Percentiles rank a stretch among this genome's conserved stretches.
phyloP scores from a whole-genome alignment of 92 coral and sea anemone species.

The Virgularia gustaviana region DNA sequence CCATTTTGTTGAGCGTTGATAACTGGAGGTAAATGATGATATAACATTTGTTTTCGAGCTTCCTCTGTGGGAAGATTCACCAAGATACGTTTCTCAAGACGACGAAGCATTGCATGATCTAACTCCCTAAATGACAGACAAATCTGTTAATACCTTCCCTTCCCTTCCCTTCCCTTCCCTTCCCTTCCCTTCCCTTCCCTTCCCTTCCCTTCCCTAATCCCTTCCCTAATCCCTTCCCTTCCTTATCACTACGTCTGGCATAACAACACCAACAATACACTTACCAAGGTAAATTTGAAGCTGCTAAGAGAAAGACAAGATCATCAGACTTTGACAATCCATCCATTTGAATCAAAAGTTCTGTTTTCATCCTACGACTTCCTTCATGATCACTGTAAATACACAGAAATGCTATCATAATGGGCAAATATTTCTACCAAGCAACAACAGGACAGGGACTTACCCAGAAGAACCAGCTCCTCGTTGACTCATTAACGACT shows the following conservation, averaged over 20 bases:
- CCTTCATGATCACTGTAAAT: slow-evolving; percentile 71
- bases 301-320: slow-evolving; percentile 88
- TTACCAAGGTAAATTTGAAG: slow-evolving; percentile 94
- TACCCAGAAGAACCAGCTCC: slow-evolving; percentile 92
- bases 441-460: background rate
- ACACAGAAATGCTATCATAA: background rate
- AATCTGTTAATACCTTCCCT: too few relatives aligned
- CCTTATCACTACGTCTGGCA: too few relatives aligned
- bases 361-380: slow-evolving; percentile 93
- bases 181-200: too few relatives aligned
- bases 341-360: slow-evolving; percentile 91
- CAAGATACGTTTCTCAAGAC: slow-evolving; percentile 87
- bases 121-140: slow-evolving; percentile 91
- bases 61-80: slow-evolving; percentile 79
- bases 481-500: slow-evolving; percentile 95
- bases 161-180: too few relatives aligned
- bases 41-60: slow-evolving; percentile 85
- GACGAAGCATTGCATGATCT: slow-evolving; percentile 96
- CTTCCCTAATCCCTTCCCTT: too few relatives aligned
- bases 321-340: slow-evolving; percentile 95
- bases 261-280: too few relatives aligned
- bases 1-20: slow-evolving; percentile 63
- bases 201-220: too few relatives aligned
- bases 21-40: slow-evolving; percentile 73
- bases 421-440: too few relatives aligned